phyloP scores from a whole-genome alignment of 1,140 invertebrate species.

The Drosophila willistoni region DNA sequence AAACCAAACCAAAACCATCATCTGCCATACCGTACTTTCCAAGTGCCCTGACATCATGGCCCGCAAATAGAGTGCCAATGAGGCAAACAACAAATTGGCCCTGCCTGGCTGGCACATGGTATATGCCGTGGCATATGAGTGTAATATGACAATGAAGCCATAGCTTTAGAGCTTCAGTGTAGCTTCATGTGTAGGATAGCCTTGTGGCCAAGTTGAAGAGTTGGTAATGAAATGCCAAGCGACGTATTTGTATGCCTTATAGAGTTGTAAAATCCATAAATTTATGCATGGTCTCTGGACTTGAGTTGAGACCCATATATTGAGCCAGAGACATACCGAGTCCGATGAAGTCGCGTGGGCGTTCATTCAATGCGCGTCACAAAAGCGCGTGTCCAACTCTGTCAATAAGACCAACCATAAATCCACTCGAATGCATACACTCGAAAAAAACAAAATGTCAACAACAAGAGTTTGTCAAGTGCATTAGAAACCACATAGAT shows the following conservation, averaged over 20 bases:
- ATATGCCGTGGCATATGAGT: conserved; percentile 43
- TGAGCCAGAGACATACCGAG: conserved; percentile 13
- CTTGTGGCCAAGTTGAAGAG: conserved; percentile 52
- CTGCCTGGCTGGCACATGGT: conserved; percentile 8
- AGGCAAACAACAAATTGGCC: conserved; percentile 24
- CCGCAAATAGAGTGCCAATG: conserved; percentile 51
- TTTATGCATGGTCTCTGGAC: conserved; percentile 56
- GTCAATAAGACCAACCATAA: conserved; percentile 40
- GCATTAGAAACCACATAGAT: too few relatives aligned
- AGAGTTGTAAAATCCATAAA: conserved; percentile 71
- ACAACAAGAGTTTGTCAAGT: not conserved
- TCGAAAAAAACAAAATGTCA: conserved; percentile 2
- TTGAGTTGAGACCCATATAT: conserved; percentile 38
- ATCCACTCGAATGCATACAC: conserved; percentile 12
- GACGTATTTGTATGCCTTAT: conserved; percentile 51
- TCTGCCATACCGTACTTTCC: conserved; percentile 35
- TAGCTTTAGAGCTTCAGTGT: conserved; percentile 9
- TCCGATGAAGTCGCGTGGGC: conserved; percentile 44
- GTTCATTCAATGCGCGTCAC: conserved; percentile 36
- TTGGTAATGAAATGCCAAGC: conserved; percentile 77
- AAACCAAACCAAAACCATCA: too few relatives aligned
- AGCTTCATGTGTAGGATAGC: not conserved
- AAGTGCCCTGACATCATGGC: conserved; percentile 62
- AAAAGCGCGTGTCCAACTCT: conserved; percentile 66
- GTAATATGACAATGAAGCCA: conserved; percentile 65